Evolutionary conservation across 2,888 invertebrate genomes (phyloP).

Genomic region (Caenorhabditis doughertyi): DNA sequence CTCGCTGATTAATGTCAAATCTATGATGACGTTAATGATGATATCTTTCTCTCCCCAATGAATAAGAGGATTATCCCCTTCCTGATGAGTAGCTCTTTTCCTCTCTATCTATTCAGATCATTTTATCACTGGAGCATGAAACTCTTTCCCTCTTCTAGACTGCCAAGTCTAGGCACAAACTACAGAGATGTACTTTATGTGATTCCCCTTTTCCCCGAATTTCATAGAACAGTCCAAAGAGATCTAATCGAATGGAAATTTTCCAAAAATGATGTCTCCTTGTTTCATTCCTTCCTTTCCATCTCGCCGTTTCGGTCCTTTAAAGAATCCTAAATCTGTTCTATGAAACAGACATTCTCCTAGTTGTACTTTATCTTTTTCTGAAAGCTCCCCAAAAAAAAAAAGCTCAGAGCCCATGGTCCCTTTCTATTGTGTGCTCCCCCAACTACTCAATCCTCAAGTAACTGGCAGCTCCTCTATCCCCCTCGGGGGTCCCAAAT

Average conservation of each 20-base stretch:
- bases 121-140: not conserved
- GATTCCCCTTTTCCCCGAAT: not conserved
- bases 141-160: not conserved
- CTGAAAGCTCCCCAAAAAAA: not conserved
- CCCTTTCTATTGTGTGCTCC: not conserved
- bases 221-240: not conserved
- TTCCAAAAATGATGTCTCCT: not conserved
- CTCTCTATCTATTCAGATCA: too few species aligned
- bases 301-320: not conserved
- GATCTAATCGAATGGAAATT: not conserved
- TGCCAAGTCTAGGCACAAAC: too few species aligned
- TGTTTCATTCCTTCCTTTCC: not conserved
- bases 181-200: too few species aligned
- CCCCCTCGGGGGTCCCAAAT: not conserved
- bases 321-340: not conserved
- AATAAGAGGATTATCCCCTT: constrained; percentile 27
- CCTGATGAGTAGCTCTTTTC: constrained; percentile 25
- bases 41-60: not conserved
- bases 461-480: too few species aligned
- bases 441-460: too few species aligned
- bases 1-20: constrained; percentile 26
- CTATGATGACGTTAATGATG: constrained; percentile 40
- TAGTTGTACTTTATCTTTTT: not conserved
- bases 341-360: constrained; percentile 15
- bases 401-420: not conserved